These are phyloP conservation scores for Spinibarbus caldwelli DNA, from an alignment of 2,797 vertebrate genomes.

Conservation along the genomic window DNA sequence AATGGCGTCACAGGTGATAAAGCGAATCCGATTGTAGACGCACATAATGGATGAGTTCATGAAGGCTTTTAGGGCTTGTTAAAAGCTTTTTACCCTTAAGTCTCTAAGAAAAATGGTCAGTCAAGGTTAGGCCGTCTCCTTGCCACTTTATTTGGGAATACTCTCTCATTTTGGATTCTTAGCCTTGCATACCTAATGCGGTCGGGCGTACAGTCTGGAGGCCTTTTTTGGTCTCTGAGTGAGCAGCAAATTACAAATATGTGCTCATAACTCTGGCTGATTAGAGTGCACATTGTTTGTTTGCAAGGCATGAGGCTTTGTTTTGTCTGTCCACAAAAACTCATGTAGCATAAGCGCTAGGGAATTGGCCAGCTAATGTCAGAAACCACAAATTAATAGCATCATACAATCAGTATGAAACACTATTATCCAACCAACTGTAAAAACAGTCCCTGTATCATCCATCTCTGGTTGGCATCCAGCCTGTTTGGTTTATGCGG, in stretches of 20 bases:
- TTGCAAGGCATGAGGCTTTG: neutral
- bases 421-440: constrained; percentile 29
- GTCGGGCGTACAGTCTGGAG: neutral
- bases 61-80: neutral
- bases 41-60: constrained; percentile 31
- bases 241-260: constrained; percentile 24
- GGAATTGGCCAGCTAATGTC: constrained; percentile 10
- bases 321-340: constrained; percentile 19
- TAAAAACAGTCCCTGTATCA: constrained; percentile 1
- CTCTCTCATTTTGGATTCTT: constrained; percentile 27
- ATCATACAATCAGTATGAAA: constrained; percentile 28
- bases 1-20: constrained; percentile 21
- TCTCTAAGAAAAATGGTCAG: constrained; percentile 1
- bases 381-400: constrained; percentile 5
- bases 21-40: constrained; percentile 24
- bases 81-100: constrained; percentile 25
- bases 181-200: neutral
- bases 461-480: neutral
- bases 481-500: constrained; percentile 8
- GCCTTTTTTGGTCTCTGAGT: constrained; percentile 16
- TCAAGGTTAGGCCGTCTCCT: constrained; percentile 6
- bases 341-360: neutral
- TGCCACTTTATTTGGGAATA: constrained; percentile 26
- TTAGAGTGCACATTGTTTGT: constrained; percentile 24
- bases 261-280: neutral